Conservation (phyloP, 2,113 vertebrate species). For the Salvelinus alpinus region DNA sequence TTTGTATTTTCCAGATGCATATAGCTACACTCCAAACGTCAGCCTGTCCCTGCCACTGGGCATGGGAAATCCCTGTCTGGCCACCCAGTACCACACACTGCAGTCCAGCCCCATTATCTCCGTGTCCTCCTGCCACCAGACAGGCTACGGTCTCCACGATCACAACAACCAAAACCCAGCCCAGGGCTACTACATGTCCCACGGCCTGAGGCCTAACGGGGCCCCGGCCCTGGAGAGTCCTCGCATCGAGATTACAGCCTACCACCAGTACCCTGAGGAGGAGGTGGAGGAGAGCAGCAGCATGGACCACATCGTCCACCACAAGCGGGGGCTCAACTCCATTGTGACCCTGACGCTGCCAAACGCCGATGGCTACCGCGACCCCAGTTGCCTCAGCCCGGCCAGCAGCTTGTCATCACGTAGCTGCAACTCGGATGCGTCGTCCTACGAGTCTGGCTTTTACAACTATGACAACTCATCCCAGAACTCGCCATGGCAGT, state of each 20-base stretch:
- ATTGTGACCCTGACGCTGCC: conserved; percentile 91
- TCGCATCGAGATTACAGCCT: conserved; percentile 95
- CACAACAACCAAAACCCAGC: conserved; percentile 68
- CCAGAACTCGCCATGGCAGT: conserved; percentile 96
- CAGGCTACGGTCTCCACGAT: conserved; percentile 79
- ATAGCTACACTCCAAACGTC: conserved; percentile 84
- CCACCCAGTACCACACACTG: conserved; percentile 85
- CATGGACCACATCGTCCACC: conserved; percentile 64
- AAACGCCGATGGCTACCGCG: conserved; percentile 88
- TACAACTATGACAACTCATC: conserved; percentile 91
- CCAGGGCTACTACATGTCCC: conserved; percentile 82
- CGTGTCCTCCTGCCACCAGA: conserved; percentile 80
- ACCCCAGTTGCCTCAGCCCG: conserved; percentile 92
- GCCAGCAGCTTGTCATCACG: conserved; percentile 94
- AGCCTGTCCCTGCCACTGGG: conserved; percentile 84
- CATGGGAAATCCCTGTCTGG: conserved; percentile 83
- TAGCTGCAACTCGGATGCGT: conserved; percentile 95
- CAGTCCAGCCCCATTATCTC: conserved; percentile 86
- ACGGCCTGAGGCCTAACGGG: conserved; percentile 81
- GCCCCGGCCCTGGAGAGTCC: conserved; percentile 89
- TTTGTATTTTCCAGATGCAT: conserved; percentile 83
- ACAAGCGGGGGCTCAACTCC: conserved; percentile 81
- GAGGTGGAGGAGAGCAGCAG: conserved; percentile 79
- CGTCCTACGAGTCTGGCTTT: conserved; percentile 93
- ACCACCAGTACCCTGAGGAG: conserved; percentile 86